phyloP scores from a whole-genome alignment of 2,888 invertebrate species.

The Caenorhabditis plicata region DNA sequence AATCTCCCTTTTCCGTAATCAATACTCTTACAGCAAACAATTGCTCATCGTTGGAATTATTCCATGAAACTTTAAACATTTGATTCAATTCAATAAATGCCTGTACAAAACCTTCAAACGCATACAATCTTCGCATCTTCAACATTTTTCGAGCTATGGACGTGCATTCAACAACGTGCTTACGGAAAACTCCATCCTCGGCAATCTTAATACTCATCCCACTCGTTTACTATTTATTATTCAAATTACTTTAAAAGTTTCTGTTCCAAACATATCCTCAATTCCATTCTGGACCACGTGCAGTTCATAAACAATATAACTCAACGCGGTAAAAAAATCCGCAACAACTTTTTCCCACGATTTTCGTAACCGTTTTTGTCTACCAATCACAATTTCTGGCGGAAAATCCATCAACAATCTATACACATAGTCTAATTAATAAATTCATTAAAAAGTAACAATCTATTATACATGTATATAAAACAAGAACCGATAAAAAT shows the following conservation, averaged over 20 bases:
- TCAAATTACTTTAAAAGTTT: neutral
- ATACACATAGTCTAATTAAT: no score
- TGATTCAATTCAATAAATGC: neutral
- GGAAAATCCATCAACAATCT: no score
- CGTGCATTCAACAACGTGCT: slow-evolving; percentile 13
- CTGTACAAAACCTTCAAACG: slow-evolving; percentile 11
- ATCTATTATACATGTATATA: no score
- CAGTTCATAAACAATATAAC: no score
- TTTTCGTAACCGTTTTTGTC: no score
- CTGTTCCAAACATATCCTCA: no score
- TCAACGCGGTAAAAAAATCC: no score
- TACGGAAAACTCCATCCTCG: neutral
- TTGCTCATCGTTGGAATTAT: neutral
- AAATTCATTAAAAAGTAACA: no score
- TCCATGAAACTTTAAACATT: slow-evolving; percentile 11
- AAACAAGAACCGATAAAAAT: no score
- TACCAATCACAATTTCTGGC: no score
- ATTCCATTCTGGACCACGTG: no score
- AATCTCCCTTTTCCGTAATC: neutral
- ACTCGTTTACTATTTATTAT: neutral
- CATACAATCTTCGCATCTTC: neutral
- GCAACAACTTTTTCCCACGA: no score
- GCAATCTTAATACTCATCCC: slow-evolving; percentile 2
- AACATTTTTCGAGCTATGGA: slow-evolving; percentile 10
- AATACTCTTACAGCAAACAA: neutral